Conservation (phyloP, 2,888 invertebrate genomes). For the Coenonympha glycerion region DNA sequence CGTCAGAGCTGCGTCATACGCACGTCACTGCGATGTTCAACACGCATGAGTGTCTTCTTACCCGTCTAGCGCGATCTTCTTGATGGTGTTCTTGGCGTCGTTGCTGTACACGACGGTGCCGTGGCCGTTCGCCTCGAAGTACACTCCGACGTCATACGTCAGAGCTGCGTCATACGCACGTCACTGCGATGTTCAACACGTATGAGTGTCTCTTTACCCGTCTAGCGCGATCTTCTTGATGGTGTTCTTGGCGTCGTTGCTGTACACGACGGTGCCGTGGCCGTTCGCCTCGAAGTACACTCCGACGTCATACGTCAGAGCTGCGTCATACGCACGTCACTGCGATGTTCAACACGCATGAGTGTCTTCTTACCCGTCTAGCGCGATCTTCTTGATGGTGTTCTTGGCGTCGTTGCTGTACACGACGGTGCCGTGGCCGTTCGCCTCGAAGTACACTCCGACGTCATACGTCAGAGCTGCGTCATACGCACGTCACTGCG, state of each 20-base stretch:
- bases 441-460: conserved; percentile 99
- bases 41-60: too few relatives aligned
- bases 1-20: conserved; percentile 89
- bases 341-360: conserved; percentile 93
- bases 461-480: conserved; percentile 93
- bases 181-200: conserved; percentile 93
- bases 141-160: conserved; percentile 95
- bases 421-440: conserved; percentile 97
- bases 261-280: conserved; percentile 96
- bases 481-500: conserved; percentile 91
- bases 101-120: conserved; percentile 93
- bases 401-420: conserved; percentile 83
- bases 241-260: conserved; percentile 78
- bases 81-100: conserved; percentile 77
- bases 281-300: conserved; percentile 99
- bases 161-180: conserved; percentile 92
- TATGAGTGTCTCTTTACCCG: too few relatives aligned
- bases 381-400: conserved; percentile 67
- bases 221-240: conserved; percentile 71
- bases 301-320: conserved; percentile 93
- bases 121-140: conserved; percentile 99
- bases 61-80: conserved; percentile 65
- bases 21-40: conserved; percentile 94
- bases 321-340: conserved; percentile 93
- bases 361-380: conserved; percentile 64